A percentile compares a stretch with the other conserved stretches of the same genome.
Evolutionary conservation across 1,140 invertebrate species (phyloP).

Genomic region (Reticulitermes speratus): DNA sequence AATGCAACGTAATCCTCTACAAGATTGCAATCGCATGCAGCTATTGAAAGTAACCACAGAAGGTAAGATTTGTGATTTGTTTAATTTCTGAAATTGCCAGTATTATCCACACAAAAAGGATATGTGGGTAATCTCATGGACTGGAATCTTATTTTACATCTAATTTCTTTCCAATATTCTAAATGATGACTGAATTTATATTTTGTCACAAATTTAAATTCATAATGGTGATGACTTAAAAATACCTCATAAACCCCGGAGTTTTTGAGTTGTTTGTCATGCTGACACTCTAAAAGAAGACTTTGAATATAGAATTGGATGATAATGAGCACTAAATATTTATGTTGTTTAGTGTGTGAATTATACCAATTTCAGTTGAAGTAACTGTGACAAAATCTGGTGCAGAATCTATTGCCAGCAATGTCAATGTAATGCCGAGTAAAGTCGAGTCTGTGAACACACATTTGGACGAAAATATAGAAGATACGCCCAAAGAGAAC

Average conservation of each 20-base stretch:
- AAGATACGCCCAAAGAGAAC: neutral
- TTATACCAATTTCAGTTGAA: slow-evolving; percentile 30
- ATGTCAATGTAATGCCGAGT: neutral
- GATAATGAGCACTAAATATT: no score
- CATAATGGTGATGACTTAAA: no score
- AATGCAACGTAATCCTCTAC: slow-evolving; percentile 46
- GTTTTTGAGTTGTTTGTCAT: no score
- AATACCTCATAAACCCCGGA: no score
- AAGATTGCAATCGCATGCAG: slow-evolving; percentile 40
- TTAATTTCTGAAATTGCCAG: neutral
- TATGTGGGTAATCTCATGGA: no score
- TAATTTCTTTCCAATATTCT: no score
- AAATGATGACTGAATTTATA: no score
- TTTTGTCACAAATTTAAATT: no score
- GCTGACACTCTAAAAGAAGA: no score
- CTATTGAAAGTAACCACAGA: slow-evolving; percentile 21
- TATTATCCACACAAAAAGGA: neutral
- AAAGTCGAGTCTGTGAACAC: neutral
- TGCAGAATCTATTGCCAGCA: neutral
- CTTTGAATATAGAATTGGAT: no score
- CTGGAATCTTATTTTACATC: no score
- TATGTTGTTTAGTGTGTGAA: neutral
- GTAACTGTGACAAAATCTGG: slow-evolving; percentile 6
- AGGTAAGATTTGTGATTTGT: neutral
- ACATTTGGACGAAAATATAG: neutral